Evolutionary conservation across 2,888 invertebrate species (phyloP).

Genomic region (Resseliella maxima): DNA sequence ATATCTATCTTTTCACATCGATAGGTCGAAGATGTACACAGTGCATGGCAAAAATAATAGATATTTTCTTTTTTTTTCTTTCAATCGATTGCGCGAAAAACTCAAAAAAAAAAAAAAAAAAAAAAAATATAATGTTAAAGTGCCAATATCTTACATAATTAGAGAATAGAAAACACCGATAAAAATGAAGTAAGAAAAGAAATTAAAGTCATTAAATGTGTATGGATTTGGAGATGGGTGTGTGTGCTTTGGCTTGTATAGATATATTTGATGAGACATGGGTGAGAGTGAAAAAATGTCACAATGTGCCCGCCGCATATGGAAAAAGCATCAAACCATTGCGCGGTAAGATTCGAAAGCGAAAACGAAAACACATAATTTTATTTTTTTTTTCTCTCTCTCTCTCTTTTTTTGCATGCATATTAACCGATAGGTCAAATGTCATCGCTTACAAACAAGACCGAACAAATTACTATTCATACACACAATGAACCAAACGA

Average conservation of each 20-base stretch:
- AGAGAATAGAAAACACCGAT: conserved; percentile 22
- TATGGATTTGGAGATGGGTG: no score
- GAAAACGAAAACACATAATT: not conserved
- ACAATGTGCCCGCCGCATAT: not conserved
- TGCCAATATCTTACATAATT: not conserved
- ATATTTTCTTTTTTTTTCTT: not conserved
- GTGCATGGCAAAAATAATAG: not conserved
- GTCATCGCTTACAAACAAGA: conserved; percentile 12
- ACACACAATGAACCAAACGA: not conserved
- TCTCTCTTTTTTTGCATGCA: not conserved
- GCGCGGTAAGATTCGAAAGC: not conserved
- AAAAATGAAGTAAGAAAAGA: conserved; percentile 5
- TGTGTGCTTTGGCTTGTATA: no score
- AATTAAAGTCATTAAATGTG: conserved; percentile 7
- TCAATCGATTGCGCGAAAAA: not conserved
- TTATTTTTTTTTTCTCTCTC: not conserved
- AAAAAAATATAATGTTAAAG: not conserved
- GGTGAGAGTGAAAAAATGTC: not conserved
- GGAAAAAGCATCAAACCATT: not conserved
- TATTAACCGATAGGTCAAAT: conserved; percentile 26
- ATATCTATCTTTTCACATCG: not conserved
- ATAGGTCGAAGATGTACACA: not conserved
- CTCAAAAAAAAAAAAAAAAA: no score
- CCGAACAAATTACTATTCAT: not conserved
- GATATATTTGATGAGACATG: not conserved